A percentile compares a stretch with the other conserved stretches of the same genome.
phyloP scores from a whole-genome alignment of 2,113 vertebrate species.

The Paracanthobrama guichenoti region DNA sequence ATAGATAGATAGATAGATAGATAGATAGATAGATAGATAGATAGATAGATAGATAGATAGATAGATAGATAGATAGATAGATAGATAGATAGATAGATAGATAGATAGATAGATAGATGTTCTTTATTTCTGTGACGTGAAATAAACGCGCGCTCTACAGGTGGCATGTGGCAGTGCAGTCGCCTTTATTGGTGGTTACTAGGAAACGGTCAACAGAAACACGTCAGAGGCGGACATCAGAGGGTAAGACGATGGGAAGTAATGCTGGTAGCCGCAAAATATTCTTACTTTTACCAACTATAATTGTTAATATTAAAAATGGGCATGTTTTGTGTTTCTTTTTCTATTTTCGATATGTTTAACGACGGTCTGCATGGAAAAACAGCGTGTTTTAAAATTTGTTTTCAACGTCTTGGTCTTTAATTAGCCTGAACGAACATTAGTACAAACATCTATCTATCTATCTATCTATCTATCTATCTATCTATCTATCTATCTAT shows the following conservation, averaged over 20 bases:
- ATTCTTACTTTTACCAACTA: not conserved
- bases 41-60: no score
- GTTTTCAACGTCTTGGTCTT: not conserved
- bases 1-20: no score
- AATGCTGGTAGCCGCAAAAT: not conserved
- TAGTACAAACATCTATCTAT: not conserved
- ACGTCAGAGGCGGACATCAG: not conserved
- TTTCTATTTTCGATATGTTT: not conserved
- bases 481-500: not conserved
- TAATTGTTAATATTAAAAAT: not conserved
- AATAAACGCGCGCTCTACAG: not conserved
- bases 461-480: not conserved
- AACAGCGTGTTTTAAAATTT: not conserved
- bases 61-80: no score
- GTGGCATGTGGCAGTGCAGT: not conserved
- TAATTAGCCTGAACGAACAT: not conserved
- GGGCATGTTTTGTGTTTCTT: no score
- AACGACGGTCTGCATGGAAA: not conserved
- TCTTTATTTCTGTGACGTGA: not conserved
- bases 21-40: no score
- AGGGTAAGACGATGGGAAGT: not conserved
- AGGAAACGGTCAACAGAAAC: constrained; percentile 43
- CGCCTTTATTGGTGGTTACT: constrained; percentile 25
- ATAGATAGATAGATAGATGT: no score
- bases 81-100: no score